These are phyloP conservation scores for Agrilus mali DNA, from an alignment of 2,888 invertebrate species.

Conservation along the genomic window DNA sequence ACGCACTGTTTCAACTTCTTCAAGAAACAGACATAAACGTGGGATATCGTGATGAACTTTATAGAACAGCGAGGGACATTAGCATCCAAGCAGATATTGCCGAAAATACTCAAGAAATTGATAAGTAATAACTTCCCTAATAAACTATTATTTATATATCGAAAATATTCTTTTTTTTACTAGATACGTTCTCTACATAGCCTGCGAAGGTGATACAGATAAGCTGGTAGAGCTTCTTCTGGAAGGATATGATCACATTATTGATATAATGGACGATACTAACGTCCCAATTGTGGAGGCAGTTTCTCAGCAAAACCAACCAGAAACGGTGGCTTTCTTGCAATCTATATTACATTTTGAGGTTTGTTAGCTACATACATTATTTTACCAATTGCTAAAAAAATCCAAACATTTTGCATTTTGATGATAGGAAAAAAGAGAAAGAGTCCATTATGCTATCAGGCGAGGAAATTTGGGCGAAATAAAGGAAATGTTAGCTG, in stretches of 20 bases:
- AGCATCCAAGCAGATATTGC: conserved; percentile 65
- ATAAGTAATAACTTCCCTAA: conserved; percentile 42
- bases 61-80: conserved; percentile 76
- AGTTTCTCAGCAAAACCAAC: conserved; percentile 52
- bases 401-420: no score
- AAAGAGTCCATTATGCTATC: conserved; percentile 63
- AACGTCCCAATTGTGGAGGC: conserved; percentile 57
- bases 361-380: conserved; percentile 32
- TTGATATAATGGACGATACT: conserved; percentile 64
- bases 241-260: conserved; percentile 79
- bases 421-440: conserved; percentile 52
- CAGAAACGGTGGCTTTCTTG: conserved; percentile 54
- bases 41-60: conserved; percentile 73
- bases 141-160: no score
- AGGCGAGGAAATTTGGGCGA: conserved; percentile 47
- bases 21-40: conserved; percentile 70
- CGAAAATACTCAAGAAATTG: conserved; percentile 72
- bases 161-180: no score
- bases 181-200: conserved; percentile 27
- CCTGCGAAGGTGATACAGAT: conserved; percentile 39
- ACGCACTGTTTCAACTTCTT: conserved; percentile 66
- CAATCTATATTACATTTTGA: conserved; percentile 63
- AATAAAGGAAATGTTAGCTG: conserved; percentile 43
- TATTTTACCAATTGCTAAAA: no score
- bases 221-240: conserved; percentile 55